Percentiles rank a stretch among this genome's conserved stretches.
Conservation (phyloP, 2,113 vertebrate genomes). For the Nematolebias whitei region DNA sequence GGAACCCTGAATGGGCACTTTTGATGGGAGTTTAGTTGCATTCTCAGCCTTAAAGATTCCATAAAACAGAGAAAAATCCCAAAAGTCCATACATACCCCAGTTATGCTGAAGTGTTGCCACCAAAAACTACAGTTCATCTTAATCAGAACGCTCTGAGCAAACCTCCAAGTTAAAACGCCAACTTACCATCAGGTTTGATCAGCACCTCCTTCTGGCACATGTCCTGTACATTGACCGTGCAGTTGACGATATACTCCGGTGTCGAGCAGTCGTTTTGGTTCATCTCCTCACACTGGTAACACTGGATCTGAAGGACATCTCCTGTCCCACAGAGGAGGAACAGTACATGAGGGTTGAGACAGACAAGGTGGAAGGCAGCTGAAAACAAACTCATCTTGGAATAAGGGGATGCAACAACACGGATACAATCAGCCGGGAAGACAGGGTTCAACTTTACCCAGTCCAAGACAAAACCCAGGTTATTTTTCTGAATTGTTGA, state of each 20-base stretch:
- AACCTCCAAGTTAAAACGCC: not conserved
- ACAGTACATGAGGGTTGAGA: too few species aligned
- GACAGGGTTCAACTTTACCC: too few species aligned
- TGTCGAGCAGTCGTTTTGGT: conserved; percentile 92
- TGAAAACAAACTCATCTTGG: too few species aligned
- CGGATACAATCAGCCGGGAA: too few species aligned
- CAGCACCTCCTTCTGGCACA: conserved; percentile 98
- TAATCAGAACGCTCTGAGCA: too few species aligned
- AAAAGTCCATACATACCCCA: too few species aligned
- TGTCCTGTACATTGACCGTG: conserved; percentile 98
- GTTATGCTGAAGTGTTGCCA: too few species aligned
- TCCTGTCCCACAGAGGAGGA: conserved; percentile 63
- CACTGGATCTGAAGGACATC: conserved; percentile 94
- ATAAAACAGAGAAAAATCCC: not conserved
- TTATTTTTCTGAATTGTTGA: too few species aligned
- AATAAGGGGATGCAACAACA: too few species aligned
- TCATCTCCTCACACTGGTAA: conserved; percentile 98
- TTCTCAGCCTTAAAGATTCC: conserved; percentile 10
- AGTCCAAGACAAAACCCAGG: too few species aligned
- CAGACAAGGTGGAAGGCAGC: too few species aligned
- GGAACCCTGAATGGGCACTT: not conserved
- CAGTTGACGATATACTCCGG: conserved; percentile 97
- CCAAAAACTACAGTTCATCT: too few species aligned
- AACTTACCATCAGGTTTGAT: conserved; percentile 90
- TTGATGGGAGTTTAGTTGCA: not conserved